A percentile compares a stretch with the other conserved stretches of the same genome.
Conservation (phyloP, 2,113 vertebrate species). For the Pachypanchax playfairii region DNA sequence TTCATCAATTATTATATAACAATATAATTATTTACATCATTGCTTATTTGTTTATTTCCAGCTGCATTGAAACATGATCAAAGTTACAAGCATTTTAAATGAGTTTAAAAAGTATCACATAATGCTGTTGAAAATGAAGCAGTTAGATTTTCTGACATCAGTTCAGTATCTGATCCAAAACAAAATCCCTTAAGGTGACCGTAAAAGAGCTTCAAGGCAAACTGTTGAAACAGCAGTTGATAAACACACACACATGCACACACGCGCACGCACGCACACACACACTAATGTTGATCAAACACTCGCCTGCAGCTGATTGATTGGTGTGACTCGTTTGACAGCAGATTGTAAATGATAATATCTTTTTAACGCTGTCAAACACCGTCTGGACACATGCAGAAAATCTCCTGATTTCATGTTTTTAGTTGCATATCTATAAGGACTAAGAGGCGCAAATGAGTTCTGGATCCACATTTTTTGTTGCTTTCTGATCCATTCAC, state of each 20-base stretch:
- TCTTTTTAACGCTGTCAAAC: background rate
- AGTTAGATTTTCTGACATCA: background rate
- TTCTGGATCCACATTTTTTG: no score
- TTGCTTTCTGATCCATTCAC: no score
- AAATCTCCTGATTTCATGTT: background rate
- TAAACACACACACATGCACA: conserved; percentile 2
- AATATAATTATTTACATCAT: no score
- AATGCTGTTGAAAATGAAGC: no score
- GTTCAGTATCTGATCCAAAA: background rate
- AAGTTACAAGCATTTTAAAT: no score
- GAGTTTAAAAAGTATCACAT: no score
- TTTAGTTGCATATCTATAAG: background rate
- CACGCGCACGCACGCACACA: conserved; percentile 8
- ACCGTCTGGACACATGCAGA: background rate
- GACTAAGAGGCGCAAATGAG: no score
- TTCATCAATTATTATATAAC: no score
- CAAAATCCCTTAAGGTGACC: background rate
- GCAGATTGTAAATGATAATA: conserved; percentile 3
- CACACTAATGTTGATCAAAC: background rate
- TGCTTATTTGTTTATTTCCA: no score
- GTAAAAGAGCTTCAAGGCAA: conserved; percentile 8
- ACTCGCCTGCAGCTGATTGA: conserved; percentile 30
- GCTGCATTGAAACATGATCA: no score
- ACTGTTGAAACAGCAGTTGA: conserved; percentile 9
- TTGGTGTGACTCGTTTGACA: conserved; percentile 40